Evolutionary conservation across 2,113 vertebrate genomes (phyloP).

Genomic region (Gallinago paraguaiae): DNA sequence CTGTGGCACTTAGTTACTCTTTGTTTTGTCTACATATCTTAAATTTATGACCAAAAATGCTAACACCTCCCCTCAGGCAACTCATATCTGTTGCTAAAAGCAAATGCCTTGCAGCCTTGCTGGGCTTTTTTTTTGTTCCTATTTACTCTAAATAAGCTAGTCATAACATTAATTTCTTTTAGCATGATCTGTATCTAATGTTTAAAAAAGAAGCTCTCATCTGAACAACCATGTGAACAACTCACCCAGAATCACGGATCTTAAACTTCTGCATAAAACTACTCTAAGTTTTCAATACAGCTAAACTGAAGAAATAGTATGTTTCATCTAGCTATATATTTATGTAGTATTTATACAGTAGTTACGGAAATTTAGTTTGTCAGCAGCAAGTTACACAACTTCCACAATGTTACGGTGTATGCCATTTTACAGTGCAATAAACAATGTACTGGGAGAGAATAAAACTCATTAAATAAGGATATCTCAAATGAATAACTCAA

Average conservation of each 20-base stretch:
- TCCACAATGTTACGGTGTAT: not conserved
- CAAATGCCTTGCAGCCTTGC: not conserved
- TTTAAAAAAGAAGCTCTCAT: not conserved
- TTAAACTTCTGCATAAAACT: not conserved
- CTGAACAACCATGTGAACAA: not conserved
- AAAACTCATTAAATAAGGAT: not conserved
- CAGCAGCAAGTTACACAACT: not conserved
- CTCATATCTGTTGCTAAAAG: not conserved
- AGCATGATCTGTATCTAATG: not conserved
- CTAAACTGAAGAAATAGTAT: not conserved
- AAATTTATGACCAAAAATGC: not conserved
- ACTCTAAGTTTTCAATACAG: not conserved
- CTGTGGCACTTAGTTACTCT: not conserved
- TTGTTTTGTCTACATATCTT: not conserved
- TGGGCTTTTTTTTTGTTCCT: not conserved
- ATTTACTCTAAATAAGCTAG: not conserved
- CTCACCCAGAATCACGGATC: not conserved
- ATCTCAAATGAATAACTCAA: not conserved
- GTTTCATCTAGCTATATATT: not conserved
- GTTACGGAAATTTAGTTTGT: not conserved
- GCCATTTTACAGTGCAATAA: not conserved
- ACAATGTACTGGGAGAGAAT: not conserved
- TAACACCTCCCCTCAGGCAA: not conserved
- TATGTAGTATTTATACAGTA: not conserved
- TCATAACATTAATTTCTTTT: not conserved